A percentile compares a stretch with the other conserved stretches of the same genome.
These are phyloP conservation scores for Bombus pyrosoma DNA, from an alignment of 1,140 invertebrate species.

Conservation along the genomic window DNA sequence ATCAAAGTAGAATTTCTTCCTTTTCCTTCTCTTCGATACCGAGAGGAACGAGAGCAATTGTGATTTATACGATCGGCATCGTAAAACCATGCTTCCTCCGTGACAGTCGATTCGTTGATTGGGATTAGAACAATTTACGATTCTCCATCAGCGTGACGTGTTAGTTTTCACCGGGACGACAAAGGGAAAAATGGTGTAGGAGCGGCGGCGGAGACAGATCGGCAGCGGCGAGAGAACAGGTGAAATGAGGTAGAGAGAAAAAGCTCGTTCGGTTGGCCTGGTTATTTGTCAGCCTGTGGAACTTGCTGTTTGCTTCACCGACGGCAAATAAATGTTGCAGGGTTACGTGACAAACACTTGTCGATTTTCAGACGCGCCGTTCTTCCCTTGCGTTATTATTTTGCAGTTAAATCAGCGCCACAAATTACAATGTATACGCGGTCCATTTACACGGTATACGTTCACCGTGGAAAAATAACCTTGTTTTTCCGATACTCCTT, in stretches of 20 bases:
- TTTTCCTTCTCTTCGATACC: not conserved
- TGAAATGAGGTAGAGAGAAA: conserved; percentile 28
- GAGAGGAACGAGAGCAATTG: not conserved
- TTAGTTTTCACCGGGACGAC: conserved; percentile 28
- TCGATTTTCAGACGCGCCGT: not conserved
- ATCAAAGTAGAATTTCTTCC: not conserved
- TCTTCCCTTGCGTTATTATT: not conserved
- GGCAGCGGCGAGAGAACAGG: not conserved
- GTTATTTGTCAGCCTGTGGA: conserved; percentile 46
- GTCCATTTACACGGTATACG: not conserved
- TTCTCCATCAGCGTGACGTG: not conserved
- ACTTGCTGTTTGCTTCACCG: conserved; percentile 43
- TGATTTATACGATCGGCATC: no score
- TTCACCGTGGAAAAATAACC: no score
- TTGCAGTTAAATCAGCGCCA: not conserved
- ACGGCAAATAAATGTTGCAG: conserved; percentile 31
- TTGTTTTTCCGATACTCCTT: no score
- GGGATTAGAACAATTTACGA: not conserved
- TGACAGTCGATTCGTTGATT: not conserved
- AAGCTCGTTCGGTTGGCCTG: conserved; percentile 22
- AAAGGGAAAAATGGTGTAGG: conserved; percentile 21
- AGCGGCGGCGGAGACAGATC: conserved; percentile 11
- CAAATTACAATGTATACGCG: no score
- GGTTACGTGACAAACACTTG: not conserved
- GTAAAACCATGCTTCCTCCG: no score